phyloP scores from a whole-genome alignment of 2,888 invertebrate species.

The Tenthredo amoena region DNA sequence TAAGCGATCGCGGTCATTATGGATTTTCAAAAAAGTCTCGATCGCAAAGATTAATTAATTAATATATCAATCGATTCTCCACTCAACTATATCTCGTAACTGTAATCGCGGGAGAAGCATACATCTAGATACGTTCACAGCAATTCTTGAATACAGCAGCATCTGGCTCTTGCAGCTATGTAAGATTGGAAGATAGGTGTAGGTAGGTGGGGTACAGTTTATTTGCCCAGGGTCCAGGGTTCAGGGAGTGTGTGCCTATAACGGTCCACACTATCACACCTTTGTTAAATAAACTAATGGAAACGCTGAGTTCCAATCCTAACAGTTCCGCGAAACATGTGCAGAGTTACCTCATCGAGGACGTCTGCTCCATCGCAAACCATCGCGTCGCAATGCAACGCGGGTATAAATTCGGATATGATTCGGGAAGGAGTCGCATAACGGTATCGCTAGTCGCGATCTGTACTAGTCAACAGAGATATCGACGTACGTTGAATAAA shows the following conservation, averaged over 20 bases:
- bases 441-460: not conserved
- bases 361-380: not conserved
- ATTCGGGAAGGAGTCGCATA: not conserved
- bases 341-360: not conserved
- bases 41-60: too few species aligned
- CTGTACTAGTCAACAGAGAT: not conserved
- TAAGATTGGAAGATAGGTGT: not conserved
- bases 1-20: too few species aligned
- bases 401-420: not conserved
- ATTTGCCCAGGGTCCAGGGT: conserved; percentile 8
- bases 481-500: not conserved
- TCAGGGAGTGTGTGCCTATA: not conserved
- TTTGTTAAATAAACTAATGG: conserved; percentile 36
- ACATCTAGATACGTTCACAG: too few species aligned
- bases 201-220: not conserved
- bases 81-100: too few species aligned
- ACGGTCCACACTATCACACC: conserved; percentile 32
- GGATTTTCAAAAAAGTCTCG: too few species aligned
- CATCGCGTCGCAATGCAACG: not conserved
- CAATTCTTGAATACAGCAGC: too few species aligned
- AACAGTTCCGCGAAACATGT: conserved; percentile 3
- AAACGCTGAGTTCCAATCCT: not conserved
- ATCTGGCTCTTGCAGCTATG: too few species aligned
- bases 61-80: too few species aligned
- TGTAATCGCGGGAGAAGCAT: too few species aligned